Evolutionary conservation across 2,888 invertebrate genomes (phyloP), one percentile per base, ranked within the genome.

Genomic region (Agrotis exclamationis): DNA sequence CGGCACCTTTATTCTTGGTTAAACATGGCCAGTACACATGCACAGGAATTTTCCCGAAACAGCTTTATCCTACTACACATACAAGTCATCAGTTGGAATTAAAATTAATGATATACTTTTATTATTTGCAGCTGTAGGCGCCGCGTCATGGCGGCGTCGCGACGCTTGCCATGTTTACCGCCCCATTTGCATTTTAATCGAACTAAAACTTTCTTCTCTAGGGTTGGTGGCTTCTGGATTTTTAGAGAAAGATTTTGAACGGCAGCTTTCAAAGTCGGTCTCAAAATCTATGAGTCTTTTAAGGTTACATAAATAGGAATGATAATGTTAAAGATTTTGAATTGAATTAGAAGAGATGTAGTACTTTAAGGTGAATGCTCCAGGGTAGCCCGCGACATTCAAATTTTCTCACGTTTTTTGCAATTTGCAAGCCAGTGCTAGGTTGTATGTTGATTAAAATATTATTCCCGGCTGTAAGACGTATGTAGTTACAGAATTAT

Each of bases 161-260:
- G 87, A 63, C 87, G 86, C 67, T 50, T 82, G 76, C 70, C 70
- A 66, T 86, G 82, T 86, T 88, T 87, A 89, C 87, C 88, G 67
- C 83, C 80, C 80, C 82, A 93, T 94, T 93, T 92, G 90, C 94
- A 94, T 94, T 93, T 94, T 93, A 92, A 94, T 94, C 87, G 90
- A 90, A 92, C 87, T 89, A 86, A 90, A 90, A 90, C 88, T 89
- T 89, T 86, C 87, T 87, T 80, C 24, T 53, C 0, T 54, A 75
- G 84, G 71, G 78, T 14, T 75, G 76, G n/a, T 16, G 5, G 14
- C 16, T 68, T 58, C 58, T 1, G 24, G 13, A 1, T n/a, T 48
- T 63, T 56, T 5, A n/a, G 22, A 20, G 6, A 6, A 22, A 20
- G 11, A 33, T 24, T 53, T 44, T 51, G 3, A 6, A 22, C 18